Evolutionary conservation across 2,113 vertebrate species (phyloP).

Genomic region (Eptatretus burgeri): DNA sequence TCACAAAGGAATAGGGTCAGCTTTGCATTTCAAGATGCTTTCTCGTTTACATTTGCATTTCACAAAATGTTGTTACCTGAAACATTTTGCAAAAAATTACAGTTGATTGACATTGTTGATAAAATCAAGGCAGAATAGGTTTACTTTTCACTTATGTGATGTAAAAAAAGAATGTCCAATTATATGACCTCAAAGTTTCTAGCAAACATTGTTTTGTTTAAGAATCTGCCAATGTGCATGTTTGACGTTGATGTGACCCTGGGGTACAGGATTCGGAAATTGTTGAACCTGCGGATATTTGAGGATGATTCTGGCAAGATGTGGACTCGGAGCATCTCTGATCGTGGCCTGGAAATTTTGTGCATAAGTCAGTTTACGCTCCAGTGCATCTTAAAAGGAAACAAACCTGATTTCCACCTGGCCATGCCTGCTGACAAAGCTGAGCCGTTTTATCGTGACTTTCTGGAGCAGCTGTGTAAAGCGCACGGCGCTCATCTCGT

Average conservation of each 20-base stretch:
- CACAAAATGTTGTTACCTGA: too few species aligned
- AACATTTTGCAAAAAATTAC: too few species aligned
- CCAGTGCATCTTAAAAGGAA: conserved; percentile 66
- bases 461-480: conserved; percentile 52
- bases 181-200: too few species aligned
- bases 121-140: too few species aligned
- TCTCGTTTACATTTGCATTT: too few species aligned
- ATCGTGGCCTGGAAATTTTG: conserved; percentile 49
- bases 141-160: too few species aligned
- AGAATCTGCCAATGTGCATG: too few species aligned
- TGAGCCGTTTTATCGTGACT: conserved; percentile 46
- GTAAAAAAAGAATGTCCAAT: too few species aligned
- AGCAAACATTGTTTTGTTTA: too few species aligned
- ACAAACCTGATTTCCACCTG: conserved; percentile 73
- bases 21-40: too few species aligned
- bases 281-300: conserved; percentile 68
- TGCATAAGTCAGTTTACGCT: conserved; percentile 89
- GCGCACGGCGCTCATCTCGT: conserved; percentile 48
- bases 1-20: too few species aligned
- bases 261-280: conserved; percentile 45
- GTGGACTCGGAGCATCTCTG: conserved; percentile 74
- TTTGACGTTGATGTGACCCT: not conserved
- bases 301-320: conserved; percentile 59
- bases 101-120: too few species aligned
- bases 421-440: conserved; percentile 65